Percentiles rank a stretch among this genome's conserved stretches.
Evolutionary conservation across 2,113 vertebrate genomes (phyloP).

Genomic region (Thamnaconus septentrionalis): DNA sequence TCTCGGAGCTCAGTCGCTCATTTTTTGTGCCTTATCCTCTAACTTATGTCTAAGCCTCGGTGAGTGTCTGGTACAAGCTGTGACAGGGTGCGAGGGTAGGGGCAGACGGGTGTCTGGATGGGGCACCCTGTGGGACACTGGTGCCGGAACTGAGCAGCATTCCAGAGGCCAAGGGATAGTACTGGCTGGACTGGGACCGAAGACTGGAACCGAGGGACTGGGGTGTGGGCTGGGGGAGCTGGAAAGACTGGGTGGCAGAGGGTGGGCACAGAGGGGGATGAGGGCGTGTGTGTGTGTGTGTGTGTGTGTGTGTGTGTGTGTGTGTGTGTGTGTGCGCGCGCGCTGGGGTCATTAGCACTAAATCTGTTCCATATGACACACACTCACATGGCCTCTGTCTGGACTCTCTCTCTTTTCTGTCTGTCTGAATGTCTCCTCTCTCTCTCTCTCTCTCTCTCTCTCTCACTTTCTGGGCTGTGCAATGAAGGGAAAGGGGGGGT

Average conservation of each 20-base stretch:
- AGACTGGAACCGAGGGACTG: neutral
- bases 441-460: slow-evolving; percentile 18
- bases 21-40: slow-evolving; percentile 10
- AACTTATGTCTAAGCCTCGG: neutral
- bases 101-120: slow-evolving; percentile 10
- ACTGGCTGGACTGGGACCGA: slow-evolving; percentile 44
- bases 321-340: slow-evolving; percentile 5
- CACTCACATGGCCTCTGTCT: slow-evolving; percentile 85
- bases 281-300: slow-evolving; percentile 12
- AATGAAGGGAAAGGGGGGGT: slow-evolving; percentile 39
- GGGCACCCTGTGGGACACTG: slow-evolving; percentile 22
- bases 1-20: neutral
- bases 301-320: slow-evolving; percentile 15
- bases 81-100: neutral
- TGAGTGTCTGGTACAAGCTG: neutral
- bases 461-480: slow-evolving; percentile 25
- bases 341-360: slow-evolving; percentile 76
- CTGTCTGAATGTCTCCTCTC: slow-evolving; percentile 28
- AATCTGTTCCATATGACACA: slow-evolving; percentile 96
- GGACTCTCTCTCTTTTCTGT: slow-evolving; percentile 57
- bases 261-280: slow-evolving; percentile 47
- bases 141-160: slow-evolving; percentile 72
- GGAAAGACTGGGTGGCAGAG: slow-evolving; percentile 47
- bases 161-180: slow-evolving; percentile 77
- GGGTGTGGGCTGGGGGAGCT: slow-evolving; percentile 31